Evolutionary conservation across 2,888 invertebrate genomes (phyloP).

Genomic region (Dryomyza anilis): DNA sequence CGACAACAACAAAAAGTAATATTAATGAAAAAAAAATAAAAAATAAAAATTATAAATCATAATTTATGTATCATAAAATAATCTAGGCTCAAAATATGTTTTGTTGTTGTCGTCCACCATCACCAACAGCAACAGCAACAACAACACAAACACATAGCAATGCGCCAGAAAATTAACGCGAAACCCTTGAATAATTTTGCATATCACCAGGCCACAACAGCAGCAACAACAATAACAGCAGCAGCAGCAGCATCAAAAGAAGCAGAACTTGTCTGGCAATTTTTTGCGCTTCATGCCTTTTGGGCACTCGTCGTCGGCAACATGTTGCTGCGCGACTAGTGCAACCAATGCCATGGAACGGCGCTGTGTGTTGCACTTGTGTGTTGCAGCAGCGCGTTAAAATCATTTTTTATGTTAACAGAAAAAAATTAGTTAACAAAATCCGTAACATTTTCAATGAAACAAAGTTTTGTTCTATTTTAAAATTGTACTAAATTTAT

Average conservation of each 20-base stretch:
- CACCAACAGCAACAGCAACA: background rate
- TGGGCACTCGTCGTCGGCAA: slow-evolving; percentile 26
- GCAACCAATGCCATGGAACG: too few species aligned
- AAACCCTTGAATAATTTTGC: slow-evolving; percentile 38
- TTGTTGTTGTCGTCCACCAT: background rate
- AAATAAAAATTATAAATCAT: too few species aligned
- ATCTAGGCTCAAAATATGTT: slow-evolving; percentile 15
- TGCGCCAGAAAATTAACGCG: slow-evolving; percentile 7
- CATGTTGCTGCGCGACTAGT: background rate
- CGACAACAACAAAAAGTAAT: background rate
- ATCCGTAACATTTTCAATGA: background rate
- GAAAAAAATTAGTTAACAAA: background rate
- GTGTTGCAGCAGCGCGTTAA: too few species aligned
- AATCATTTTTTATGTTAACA: too few species aligned
- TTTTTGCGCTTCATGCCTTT: slow-evolving; percentile 38
- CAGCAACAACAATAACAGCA: slow-evolving; percentile 28
- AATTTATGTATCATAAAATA: slow-evolving; percentile 9
- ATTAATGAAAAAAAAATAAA: background rate
- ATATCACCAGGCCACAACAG: slow-evolving; percentile 32
- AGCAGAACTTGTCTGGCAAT: slow-evolving; percentile 33
- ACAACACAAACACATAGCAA: background rate
- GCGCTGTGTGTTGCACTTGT: slow-evolving; percentile 7
- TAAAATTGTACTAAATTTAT: too few species aligned
- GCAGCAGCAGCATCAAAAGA: background rate
- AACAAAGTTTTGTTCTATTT: too few species aligned